Evolutionary conservation across 2,113 vertebrate genomes (phyloP), one percentile per base, ranked within the genome.

Genomic region (Vulpes ferrilata): DNA sequence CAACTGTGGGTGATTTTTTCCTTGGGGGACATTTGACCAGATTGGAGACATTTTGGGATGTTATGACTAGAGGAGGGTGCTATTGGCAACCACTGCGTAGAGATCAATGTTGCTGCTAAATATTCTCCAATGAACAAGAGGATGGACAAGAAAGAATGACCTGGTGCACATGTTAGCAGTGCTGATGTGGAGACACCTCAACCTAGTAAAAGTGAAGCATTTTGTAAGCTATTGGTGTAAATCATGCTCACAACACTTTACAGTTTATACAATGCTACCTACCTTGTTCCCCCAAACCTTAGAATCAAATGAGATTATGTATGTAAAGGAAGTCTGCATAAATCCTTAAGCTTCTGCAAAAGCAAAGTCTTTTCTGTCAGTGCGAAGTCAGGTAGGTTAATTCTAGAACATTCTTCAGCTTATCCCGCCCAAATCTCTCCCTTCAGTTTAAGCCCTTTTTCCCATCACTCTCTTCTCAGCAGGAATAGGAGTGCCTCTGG

Each of bases 401-500:
- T 64, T 91, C 69, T 85, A 25, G 65, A 93, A 93, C 51, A 79
- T 89, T 94, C 87, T 93, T 88, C 60, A 35, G 6, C 55, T 90
- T 60, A 83, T 94, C 73, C 67, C 1, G 0, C 9, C 86, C 78
- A 88, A 92, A n/a, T 85, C 19, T 51, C 51, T 81, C 78, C 11
- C 92, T 96, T 60, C 64, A 71, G 7, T 35, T 48, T 78, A 86
- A 94, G 60, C 48, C 73, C 23, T 83, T 55, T 83, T 83, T 80
- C 91, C 94, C 96, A 91, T 62, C 71, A 71, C 30, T 73, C 15
- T 93, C 67, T 93, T 48, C 91, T 89, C 48, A 27, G 30, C 51
- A 59, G 79, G 35, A 43, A 13, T 9, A 79, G 96, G 88, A 86
- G 81, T 93, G 91, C 27, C 93, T n/a, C 74, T 97, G 96, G 93